phyloP scores from a whole-genome alignment of 2,888 invertebrate species.

The Colostygia pectinataria region DNA sequence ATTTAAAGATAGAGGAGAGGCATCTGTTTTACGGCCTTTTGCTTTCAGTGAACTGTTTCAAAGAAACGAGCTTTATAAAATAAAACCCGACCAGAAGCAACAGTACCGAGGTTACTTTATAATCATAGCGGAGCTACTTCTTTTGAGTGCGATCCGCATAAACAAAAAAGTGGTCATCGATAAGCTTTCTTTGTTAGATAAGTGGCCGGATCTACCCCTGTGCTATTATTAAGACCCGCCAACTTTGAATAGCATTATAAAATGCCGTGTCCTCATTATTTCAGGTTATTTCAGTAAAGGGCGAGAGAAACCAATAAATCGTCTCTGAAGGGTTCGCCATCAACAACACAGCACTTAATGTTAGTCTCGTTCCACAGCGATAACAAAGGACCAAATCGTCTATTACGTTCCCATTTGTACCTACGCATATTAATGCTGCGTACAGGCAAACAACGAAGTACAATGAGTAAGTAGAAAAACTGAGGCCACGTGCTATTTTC shows the following conservation, averaged over 20 bases:
- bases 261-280: conserved; percentile 17
- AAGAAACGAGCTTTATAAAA: conserved; percentile 3
- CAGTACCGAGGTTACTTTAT: not conserved
- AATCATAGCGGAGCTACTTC: not conserved
- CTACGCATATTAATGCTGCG: conserved; percentile 20
- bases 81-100: not conserved
- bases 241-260: conserved; percentile 7
- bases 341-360: conserved; percentile 34
- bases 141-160: not conserved
- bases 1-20: conserved; percentile 48
- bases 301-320: conserved; percentile 24
- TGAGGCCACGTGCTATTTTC: too few relatives aligned
- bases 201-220: not conserved
- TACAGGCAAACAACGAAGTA: not conserved
- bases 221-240: not conserved
- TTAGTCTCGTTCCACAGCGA: conserved; percentile 31
- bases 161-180: not conserved
- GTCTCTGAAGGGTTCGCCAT: conserved; percentile 25
- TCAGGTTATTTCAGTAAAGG: conserved; percentile 23
- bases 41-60: conserved; percentile 14
- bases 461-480: not conserved
- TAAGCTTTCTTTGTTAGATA: not conserved
- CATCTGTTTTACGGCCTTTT: conserved; percentile 35
- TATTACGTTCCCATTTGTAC: conserved; percentile 20
- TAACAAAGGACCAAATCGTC: conserved; percentile 28